These are phyloP conservation scores for Drosophila birchii DNA, from an alignment of 2,888 invertebrate species.

Conservation along the genomic window DNA sequence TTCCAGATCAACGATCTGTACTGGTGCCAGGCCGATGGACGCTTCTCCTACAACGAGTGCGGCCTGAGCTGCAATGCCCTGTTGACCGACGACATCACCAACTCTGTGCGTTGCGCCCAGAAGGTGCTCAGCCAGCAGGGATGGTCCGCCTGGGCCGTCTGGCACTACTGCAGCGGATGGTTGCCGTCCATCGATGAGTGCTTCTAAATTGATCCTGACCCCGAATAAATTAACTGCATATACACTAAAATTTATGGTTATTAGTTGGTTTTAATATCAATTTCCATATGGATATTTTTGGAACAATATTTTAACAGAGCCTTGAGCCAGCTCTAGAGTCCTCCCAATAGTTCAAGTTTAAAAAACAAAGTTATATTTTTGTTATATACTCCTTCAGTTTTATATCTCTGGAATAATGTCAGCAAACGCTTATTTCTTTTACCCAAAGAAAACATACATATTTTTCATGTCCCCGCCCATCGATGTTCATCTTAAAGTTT, in stretches of 20 bases:
- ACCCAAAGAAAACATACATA: not conserved
- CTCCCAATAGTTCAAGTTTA: too few species aligned
- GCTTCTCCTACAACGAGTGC: slow-evolving; percentile 70
- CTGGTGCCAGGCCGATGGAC: slow-evolving; percentile 74
- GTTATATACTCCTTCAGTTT: not conserved
- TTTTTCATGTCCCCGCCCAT: not conserved
- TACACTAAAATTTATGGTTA: not conserved
- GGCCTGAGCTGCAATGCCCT: slow-evolving; percentile 67
- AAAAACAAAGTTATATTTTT: too few species aligned
- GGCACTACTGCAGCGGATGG: slow-evolving; percentile 70
- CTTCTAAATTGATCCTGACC: slow-evolving; percentile 65
- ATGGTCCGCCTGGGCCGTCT: slow-evolving; percentile 80
- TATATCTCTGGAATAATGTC: not conserved
- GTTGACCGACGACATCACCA: slow-evolving; percentile 74
- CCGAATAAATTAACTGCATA: slow-evolving; percentile 11
- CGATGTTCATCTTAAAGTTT: not conserved
- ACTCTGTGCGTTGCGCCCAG: slow-evolving; percentile 74
- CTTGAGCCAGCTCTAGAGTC: not conserved
- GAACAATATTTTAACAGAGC: not conserved
- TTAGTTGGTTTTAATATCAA: not conserved
- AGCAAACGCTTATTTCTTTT: not conserved
- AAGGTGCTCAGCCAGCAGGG: slow-evolving; percentile 76
- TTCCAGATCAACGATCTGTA: slow-evolving; percentile 82
- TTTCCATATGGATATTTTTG: too few species aligned
- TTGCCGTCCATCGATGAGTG: slow-evolving; percentile 73